Evolutionary conservation across 2,888 invertebrate genomes (phyloP).

Genomic region (Calephelis perditalis): DNA sequence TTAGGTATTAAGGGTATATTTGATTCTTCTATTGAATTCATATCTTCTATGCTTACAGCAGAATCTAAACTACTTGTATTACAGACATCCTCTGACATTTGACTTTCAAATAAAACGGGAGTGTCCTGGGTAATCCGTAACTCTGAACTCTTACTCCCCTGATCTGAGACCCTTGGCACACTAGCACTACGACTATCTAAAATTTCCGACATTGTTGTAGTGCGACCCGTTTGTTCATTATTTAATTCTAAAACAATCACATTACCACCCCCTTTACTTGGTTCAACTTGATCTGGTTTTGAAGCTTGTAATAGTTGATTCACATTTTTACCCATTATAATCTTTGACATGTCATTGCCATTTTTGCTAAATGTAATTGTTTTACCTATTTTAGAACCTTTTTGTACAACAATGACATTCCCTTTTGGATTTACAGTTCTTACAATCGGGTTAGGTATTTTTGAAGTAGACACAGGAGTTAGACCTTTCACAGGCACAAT

Average conservation of each 20-base stretch:
- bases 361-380: constrained; percentile 67
- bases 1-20: constrained; percentile 47
- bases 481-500: constrained; percentile 67
- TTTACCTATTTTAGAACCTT: constrained; percentile 73
- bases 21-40: constrained; percentile 48
- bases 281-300: constrained; percentile 54
- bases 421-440: constrained; percentile 70
- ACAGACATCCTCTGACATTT: constrained; percentile 57
- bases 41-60: constrained; percentile 55
- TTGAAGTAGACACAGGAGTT: constrained; percentile 55
- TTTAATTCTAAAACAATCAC: constrained; percentile 70
- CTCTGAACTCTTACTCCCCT: constrained; percentile 38
- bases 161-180: constrained; percentile 38
- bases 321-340: constrained; percentile 73
- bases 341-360: constrained; percentile 69
- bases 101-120: constrained; percentile 70
- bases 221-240: constrained; percentile 63
- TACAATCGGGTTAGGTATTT: constrained; percentile 63
- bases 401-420: constrained; percentile 79
- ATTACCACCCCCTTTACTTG: constrained; percentile 61
- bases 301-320: constrained; percentile 65
- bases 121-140: constrained; percentile 76
- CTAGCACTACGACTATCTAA: constrained; percentile 52
- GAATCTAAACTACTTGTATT: constrained; percentile 67
- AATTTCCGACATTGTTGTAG: constrained; percentile 70